Evolutionary conservation across 2,113 vertebrate genomes (phyloP), one percentile per base, ranked within the genome.

Genomic region (Aviceda subcristata): DNA sequence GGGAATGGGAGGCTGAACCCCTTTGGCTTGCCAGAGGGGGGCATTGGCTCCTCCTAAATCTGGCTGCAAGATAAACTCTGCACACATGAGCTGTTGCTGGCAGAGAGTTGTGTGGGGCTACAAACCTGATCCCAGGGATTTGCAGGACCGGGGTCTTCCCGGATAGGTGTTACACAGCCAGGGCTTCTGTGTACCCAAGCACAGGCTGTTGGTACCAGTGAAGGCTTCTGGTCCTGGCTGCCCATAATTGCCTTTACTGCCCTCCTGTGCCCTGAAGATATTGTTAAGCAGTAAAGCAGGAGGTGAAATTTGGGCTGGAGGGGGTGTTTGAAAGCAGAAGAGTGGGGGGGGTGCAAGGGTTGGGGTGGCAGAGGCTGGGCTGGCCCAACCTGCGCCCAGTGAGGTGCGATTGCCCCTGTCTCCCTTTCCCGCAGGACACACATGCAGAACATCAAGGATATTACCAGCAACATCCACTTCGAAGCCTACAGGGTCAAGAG

Each of bases 371-470:
- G 38, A 30, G 60, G n/a, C 43, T 24, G 38, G 39, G 43, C 57
- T 29, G 36, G 46, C 38, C 0, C 1, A 67, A 32, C 30, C 57
- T 11, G 11, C 1, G 9, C 57, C 62, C 51, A 3, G 18, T 7
- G 3, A 29, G 19, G 21, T 50, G 39, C 3, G 10, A 94, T 22
- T 9, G 12, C 15, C 27, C 32, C 45, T 8, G 0, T 92, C 43
- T 92, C 36, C 82, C 43, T 80, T 56, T 72, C 91, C 86, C 14
- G 1, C 98, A 99, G 99, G 98, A 99, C 99, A 19, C 99, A 99
- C 97, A 99, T 99, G 99, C 99, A 99, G 98, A 99, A 99, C 98
- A 99, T 99, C 91, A 99, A 99, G 94, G 99, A 99, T 97, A 99
- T 99, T 97, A 99, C 99, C 94, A 98, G 99, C 98, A 99, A 97